phyloP scores from a whole-genome alignment of 2,797 vertebrate species.

The Myotis findleyi region DNA sequence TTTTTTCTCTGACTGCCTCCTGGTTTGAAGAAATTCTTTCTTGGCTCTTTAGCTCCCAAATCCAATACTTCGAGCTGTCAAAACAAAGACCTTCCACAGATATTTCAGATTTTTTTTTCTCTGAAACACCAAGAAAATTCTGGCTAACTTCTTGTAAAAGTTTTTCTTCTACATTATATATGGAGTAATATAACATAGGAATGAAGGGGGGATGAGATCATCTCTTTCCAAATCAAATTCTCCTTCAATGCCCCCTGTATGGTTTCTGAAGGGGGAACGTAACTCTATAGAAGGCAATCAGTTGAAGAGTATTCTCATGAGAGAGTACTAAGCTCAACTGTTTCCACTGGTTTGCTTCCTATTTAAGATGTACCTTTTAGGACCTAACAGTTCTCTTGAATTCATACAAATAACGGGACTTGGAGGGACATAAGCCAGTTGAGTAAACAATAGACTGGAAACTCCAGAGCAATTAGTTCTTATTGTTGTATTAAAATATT shows the following conservation, averaged over 20 bases:
- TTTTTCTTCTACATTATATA: conserved; percentile 44
- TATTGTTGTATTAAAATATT: conserved; percentile 37
- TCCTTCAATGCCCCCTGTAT: not conserved
- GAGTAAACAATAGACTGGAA: not conserved
- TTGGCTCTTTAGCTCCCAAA: conserved; percentile 24
- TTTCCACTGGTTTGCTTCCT: conserved; percentile 28
- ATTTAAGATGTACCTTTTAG: conserved; percentile 39
- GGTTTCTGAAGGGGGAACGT: not conserved
- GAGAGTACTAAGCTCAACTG: not conserved
- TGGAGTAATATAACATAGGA: conserved; percentile 24
- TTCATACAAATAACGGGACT: conserved; percentile 42
- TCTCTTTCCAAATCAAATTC: not conserved
- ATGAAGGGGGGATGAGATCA: not conserved
- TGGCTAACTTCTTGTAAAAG: conserved; percentile 1
- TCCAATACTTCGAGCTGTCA: conserved; percentile 52
- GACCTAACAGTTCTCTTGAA: not conserved
- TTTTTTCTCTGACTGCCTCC: not conserved
- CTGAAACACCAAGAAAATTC: conserved; percentile 43
- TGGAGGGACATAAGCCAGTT: not conserved
- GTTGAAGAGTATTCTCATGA: not conserved
- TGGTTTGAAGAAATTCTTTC: conserved; percentile 19
- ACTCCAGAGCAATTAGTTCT: not conserved
- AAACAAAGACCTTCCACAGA: conserved; percentile 55
- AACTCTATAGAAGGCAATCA: not conserved
- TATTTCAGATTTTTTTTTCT: conserved; percentile 21